Evolutionary conservation across 2,888 invertebrate species (phyloP), one percentile per base, ranked within the genome.

Genomic region (Athalia circularis): DNA sequence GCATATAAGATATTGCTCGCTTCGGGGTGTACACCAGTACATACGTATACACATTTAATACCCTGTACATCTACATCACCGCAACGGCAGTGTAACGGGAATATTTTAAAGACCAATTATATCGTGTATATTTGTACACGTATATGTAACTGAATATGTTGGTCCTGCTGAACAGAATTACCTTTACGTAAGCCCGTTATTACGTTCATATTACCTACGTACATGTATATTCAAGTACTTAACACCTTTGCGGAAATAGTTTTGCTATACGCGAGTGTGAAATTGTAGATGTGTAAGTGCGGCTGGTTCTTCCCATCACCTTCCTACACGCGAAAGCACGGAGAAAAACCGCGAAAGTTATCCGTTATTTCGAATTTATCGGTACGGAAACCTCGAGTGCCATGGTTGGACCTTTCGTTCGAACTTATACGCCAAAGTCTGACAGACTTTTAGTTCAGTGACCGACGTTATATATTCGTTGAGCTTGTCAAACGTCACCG

Each of bases 1-100:
- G 84, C 84, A 84, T 84, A 83, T 84, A 83, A 84, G 82, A 80
- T 83, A 84, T 84, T 84, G 83, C 79, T 80, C 78, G 72, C 57
- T 45, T 47, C 47, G 7, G 57, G 59, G 52, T 13, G 47, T 29
- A 29, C 2, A 29, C 29, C n/a, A n/a, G n/a, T n/a, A 29, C 2
- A 29, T 29, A 29, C 29, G 1, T 29, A 29, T 29, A 29, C 29
- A 29, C 29, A 29, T 29, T 29, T 29, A 29, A 29, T 29, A 29
- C 29, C 29, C 29, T 72, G 72, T 45, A 52, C 45, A 13, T 72
- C 47, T 9, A 15, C 59, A 45, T 72, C 57, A 8, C 72, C 59
- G 57, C 8, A 29, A 13, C 13, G 43, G 59, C 59, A n/a, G 59
- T 45, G 2, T 29, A 29, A 29, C 29, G 52, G 47, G 57, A 59